These are phyloP conservation scores for Stenotaenia linearis DNA, from an alignment of 2,888 invertebrate species.

Conservation along the genomic window DNA sequence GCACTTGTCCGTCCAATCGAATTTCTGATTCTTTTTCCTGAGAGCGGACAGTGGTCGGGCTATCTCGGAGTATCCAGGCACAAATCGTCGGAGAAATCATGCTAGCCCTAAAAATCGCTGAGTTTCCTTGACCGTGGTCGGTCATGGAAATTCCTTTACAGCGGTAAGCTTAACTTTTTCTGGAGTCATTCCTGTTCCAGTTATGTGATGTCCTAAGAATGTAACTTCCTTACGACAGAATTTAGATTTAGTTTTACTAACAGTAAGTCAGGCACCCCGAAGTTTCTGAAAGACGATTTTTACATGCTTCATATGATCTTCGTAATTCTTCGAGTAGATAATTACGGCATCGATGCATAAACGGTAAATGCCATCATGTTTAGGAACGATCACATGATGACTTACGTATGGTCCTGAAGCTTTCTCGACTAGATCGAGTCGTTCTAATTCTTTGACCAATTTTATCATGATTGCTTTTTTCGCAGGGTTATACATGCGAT, in stretches of 20 bases:
- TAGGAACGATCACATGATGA: too few relatives aligned
- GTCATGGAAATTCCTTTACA: too few relatives aligned
- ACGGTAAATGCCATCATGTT: too few relatives aligned
- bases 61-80: background rate
- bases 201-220: background rate
- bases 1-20: too few relatives aligned
- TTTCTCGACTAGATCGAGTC: background rate
- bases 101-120: background rate
- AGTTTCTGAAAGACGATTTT: background rate
- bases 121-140: too few relatives aligned
- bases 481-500: too few relatives aligned
- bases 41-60: background rate
- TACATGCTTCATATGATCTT: too few relatives aligned
- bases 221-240: background rate
- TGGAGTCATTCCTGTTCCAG: background rate
- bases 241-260: background rate
- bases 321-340: too few relatives aligned
- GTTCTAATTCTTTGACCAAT: too few relatives aligned
- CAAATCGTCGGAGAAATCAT: background rate
- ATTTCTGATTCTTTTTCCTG: too few relatives aligned
- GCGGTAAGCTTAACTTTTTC: background rate
- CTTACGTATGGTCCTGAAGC: slow-evolving; percentile 30
- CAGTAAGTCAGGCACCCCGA: background rate
- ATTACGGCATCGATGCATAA: too few relatives aligned
- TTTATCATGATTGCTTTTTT: too few relatives aligned